Percentiles rank a stretch among this genome's conserved stretches.
These are phyloP conservation scores for Sisor rabdophorus DNA, from an alignment of 2,113 vertebrate genomes.

Conservation along the genomic window DNA sequence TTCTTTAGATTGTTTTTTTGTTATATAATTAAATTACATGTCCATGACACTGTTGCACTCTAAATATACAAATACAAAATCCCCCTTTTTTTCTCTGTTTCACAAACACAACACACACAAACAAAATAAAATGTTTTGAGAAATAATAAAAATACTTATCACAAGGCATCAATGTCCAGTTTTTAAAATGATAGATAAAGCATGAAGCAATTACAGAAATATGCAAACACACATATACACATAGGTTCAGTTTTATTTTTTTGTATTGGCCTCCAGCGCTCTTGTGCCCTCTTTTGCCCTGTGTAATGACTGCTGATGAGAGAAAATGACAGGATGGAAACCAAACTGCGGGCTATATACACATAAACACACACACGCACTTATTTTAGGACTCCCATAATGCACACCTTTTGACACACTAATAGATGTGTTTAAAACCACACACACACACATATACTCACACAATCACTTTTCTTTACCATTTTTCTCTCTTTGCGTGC, in stretches of 20 bases:
- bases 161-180: slow-evolving; percentile 14
- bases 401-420: background rate
- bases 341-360: background rate
- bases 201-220: slow-evolving; percentile 35
- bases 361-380: background rate
- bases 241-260: slow-evolving; percentile 37
- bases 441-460: background rate
- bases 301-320: slow-evolving; percentile 14
- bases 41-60: background rate
- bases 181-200: slow-evolving; percentile 33
- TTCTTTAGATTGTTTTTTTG: slow-evolving; percentile 9
- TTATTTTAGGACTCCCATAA: background rate
- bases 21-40: slow-evolving; percentile 17
- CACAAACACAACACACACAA: background rate
- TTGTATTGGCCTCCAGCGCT: slow-evolving; percentile 53
- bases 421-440: background rate
- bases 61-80: background rate
- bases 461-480: background rate
- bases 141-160: background rate
- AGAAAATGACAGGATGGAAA: slow-evolving; percentile 30
- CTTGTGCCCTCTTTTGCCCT: slow-evolving; percentile 12
- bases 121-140: background rate
- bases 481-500: background rate
- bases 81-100: background rate
- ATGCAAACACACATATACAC: slow-evolving; percentile 11